Evolutionary conservation across 2,113 vertebrate species (phyloP), one percentile per base, ranked within the genome.

Genomic region (Herpetotheres cachinnans): DNA sequence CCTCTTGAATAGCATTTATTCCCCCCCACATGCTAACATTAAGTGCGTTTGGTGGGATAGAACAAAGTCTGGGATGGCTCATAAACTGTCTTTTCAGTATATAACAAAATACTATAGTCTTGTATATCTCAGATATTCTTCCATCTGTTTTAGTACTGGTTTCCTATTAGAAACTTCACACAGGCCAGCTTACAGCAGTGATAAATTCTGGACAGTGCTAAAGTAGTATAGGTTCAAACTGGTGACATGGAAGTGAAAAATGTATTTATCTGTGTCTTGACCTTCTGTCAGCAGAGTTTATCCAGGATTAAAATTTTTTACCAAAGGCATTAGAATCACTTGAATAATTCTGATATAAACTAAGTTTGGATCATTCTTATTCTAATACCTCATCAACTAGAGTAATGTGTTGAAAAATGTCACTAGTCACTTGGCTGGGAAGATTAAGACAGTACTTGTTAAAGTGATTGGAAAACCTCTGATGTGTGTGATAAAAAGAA

Each of bases 291-390:
- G 66, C 56, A 82, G 77, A 91, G 29, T 90, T 95, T 87, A 79
- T 67, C 22, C 61, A 90, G 82, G 26, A 91, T 85, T 85, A 80
- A 30, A 11, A 19, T 66, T 88, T 90, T 86, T 79, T 90, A 67
- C 40, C 66, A 80, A 76, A 63, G 27, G n/a, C 62, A 59, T 69
- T 86, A 73, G 49, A 94, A 74, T 89, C 32, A 65, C 79, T 96
- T 89, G 58, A 79, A 59, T 92, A 92, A 91, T 89, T 93, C 66
- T 94, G 77, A 77, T 83, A 63, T 82, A 93, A 94, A 79, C 55
- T 62, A 88, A 83, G 32, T 90, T 92, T 89, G 50, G 71, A 73
- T 89, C 62, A 49, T 93, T 95, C 79, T 77, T 85, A 65, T 52
- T 95, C 62, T 88, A 90, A 82, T 34, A 65, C 58, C 40, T 82